Conservation (phyloP, 2,888 invertebrate genomes). For the Yponomeuta sedellus region DNA sequence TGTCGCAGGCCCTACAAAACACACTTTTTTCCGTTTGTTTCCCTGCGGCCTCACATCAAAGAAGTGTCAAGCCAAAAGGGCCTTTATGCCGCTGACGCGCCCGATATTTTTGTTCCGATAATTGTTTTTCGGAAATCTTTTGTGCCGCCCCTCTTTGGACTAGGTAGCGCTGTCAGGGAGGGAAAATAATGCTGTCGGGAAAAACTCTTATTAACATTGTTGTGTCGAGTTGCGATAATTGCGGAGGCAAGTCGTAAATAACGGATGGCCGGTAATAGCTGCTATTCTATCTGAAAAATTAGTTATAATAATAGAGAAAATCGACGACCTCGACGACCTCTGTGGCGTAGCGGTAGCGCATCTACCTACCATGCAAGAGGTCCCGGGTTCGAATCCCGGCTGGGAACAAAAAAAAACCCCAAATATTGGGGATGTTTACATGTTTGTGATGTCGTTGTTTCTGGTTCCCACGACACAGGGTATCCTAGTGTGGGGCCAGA, state of each 20-base stretch:
- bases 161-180: neutral
- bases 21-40: slow-evolving; percentile 6
- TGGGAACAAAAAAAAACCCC: too few species aligned
- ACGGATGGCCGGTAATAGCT: neutral
- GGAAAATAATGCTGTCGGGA: neutral
- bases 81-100: slow-evolving; percentile 12
- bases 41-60: neutral
- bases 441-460: too few species aligned
- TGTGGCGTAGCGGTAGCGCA: too few species aligned
- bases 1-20: neutral
- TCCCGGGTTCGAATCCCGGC: too few species aligned
- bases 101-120: slow-evolving; percentile 2
- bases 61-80: slow-evolving; percentile 4
- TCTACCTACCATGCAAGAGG: too few species aligned
- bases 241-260: neutral
- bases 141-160: neutral
- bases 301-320: neutral
- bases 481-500: too few species aligned
- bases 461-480: too few species aligned
- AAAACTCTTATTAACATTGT: neutral
- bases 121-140: slow-evolving; percentile 9
- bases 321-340: too few species aligned
- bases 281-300: too few species aligned
- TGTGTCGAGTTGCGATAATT: neutral
- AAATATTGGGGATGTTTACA: too few species aligned